Evolutionary conservation across 2,888 invertebrate species (phyloP).

Genomic region (Philaethria dido): DNA sequence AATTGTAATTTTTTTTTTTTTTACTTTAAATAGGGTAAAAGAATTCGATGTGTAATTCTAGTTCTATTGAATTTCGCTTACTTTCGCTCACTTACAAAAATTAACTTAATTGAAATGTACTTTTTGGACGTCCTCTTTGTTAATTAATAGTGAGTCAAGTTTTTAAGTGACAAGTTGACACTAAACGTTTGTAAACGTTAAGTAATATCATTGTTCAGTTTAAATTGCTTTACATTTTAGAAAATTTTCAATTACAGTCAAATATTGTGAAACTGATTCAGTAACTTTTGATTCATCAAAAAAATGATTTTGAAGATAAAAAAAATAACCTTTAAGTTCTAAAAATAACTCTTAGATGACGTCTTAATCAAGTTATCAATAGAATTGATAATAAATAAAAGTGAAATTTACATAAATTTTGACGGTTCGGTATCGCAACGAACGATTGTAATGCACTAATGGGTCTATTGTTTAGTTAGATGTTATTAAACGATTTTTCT

Average conservation of each 20-base stretch:
- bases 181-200: slow-evolving; percentile 1
- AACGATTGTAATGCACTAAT: too few relatives aligned
- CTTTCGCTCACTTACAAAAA: too few relatives aligned
- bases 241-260: neutral
- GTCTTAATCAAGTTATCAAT: neutral
- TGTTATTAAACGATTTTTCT: too few relatives aligned
- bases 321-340: neutral
- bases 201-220: neutral
- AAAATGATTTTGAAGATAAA: neutral
- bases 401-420: neutral
- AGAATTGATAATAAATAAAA: neutral
- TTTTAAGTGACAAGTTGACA: neutral
- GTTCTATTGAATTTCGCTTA: too few relatives aligned
- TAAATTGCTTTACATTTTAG: neutral
- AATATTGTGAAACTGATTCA: neutral
- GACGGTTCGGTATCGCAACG: neutral
- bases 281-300: too few relatives aligned
- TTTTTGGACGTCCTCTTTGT: neutral
- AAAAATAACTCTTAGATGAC: neutral
- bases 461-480: too few relatives aligned
- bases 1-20: too few relatives aligned
- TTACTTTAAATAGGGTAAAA: too few relatives aligned
- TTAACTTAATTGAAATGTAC: neutral
- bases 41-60: too few relatives aligned
- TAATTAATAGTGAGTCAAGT: neutral